These are phyloP conservation scores for Trichonephila inaurata DNA, from an alignment of 1,140 invertebrate species.

Conservation along the genomic window DNA sequence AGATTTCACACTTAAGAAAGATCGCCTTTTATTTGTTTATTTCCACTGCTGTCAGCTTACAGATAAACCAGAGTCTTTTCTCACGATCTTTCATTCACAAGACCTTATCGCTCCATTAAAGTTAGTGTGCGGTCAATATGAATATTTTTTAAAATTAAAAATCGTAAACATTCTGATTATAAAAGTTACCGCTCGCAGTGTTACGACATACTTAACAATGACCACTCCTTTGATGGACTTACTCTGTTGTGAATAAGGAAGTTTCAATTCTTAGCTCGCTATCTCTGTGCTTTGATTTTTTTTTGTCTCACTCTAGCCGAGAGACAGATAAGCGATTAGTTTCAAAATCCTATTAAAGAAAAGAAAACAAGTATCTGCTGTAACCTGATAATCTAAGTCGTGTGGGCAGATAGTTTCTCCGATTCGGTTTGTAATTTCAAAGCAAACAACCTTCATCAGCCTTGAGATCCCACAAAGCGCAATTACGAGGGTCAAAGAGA, in stretches of 20 bases:
- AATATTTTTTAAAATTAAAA: no score
- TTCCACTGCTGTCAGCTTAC: neutral
- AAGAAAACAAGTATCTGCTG: neutral
- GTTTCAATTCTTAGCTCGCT: neutral
- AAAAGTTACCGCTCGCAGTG: no score
- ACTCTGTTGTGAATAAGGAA: no score
- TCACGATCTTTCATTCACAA: neutral
- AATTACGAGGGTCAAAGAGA: neutral
- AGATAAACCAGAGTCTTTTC: neutral
- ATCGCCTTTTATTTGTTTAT: neutral
- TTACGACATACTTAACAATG: no score
- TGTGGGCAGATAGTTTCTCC: neutral
- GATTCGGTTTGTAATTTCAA: neutral
- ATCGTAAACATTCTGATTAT: no score
- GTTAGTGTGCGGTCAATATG: no score
- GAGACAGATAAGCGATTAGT: neutral
- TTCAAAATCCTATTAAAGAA: neutral
- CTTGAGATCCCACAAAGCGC: neutral
- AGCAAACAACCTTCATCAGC: slow-evolving; percentile 3
- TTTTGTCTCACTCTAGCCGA: neutral
- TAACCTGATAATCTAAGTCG: neutral
- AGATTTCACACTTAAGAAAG: neutral
- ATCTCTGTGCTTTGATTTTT: neutral
- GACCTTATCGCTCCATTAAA: neutral
- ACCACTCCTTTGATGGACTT: no score